A percentile compares a stretch with the other conserved stretches of the same genome.
These are phyloP conservation scores for Lytechinus variegatus DNA, from an alignment of 35 echinoderm and acorn worm genomes.

Conservation along the genomic window DNA sequence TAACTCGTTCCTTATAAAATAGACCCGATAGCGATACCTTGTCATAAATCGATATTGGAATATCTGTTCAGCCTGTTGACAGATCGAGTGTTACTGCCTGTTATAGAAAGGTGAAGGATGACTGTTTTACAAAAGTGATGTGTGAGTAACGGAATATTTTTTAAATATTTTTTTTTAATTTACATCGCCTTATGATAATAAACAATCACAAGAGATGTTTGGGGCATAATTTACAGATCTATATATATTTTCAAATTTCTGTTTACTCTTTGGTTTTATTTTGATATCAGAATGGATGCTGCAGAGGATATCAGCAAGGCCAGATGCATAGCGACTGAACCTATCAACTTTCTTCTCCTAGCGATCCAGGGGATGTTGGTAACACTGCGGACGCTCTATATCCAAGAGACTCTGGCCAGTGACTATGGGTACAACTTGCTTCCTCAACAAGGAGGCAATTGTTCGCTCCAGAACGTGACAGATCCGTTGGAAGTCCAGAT, in stretches of 20 bases:
- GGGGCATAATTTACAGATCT: too few relatives aligned
- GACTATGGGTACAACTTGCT: conserved; percentile 52
- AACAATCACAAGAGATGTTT: too few relatives aligned
- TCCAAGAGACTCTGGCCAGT: conserved; percentile 43
- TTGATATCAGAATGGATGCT: neutral
- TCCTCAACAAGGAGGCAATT: neutral
- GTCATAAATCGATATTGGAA: too few relatives aligned
- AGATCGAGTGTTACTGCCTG: too few relatives aligned
- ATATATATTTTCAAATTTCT: neutral
- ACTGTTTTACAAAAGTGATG: too few relatives aligned
- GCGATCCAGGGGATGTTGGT: conserved; percentile 51
- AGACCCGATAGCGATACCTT: too few relatives aligned
- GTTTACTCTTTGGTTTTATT: neutral
- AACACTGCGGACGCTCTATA: conserved; percentile 48
- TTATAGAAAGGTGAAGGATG: too few relatives aligned
- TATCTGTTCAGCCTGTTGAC: too few relatives aligned
- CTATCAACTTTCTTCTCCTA: conserved; percentile 33
- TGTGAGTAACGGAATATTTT: too few relatives aligned
- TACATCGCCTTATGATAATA: too few relatives aligned
- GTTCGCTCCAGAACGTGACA: conserved; percentile 11
- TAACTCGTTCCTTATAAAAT: too few relatives aligned
- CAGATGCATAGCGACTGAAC: conserved; percentile 56
- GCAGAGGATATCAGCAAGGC: neutral
- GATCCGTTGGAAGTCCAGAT: conserved; percentile 31
- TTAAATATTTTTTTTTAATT: too few relatives aligned